Evolutionary conservation across 2,888 invertebrate species (phyloP).

Genomic region (Diaphora mendica): DNA sequence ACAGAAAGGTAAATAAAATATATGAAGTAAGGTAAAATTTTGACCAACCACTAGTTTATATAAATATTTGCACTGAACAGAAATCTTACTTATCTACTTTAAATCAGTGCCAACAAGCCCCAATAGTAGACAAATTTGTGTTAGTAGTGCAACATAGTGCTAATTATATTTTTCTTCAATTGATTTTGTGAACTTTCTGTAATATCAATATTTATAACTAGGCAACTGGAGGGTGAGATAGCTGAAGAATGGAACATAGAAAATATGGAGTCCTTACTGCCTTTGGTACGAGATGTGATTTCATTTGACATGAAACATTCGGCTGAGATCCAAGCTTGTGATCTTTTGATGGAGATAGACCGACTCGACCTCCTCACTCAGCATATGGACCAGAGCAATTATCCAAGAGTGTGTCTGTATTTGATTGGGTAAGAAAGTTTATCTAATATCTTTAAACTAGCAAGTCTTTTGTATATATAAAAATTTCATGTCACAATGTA

Average conservation of each 20-base stretch:
- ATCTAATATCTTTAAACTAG: background rate
- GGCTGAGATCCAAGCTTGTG: conserved; percentile 99
- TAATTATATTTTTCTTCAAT: background rate
- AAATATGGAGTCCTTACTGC: conserved; percentile 88
- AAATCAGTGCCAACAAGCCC: background rate
- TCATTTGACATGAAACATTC: conserved; percentile 98
- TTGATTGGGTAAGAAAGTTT: conserved; percentile 85
- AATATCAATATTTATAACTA: conserved; percentile 53
- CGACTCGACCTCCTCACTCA: conserved; percentile 93
- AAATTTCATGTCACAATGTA: too few relatives aligned
- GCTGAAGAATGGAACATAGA: conserved; percentile 92
- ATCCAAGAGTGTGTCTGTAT: conserved; percentile 97
- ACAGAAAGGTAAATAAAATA: too few relatives aligned
- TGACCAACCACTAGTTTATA: background rate
- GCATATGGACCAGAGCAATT: conserved; percentile 95
- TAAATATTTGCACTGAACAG: background rate
- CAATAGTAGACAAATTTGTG: background rate
- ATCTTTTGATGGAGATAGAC: conserved; percentile 99
- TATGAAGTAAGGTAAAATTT: too few relatives aligned
- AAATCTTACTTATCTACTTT: background rate
- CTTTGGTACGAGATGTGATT: conserved; percentile 94
- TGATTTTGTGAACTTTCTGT: background rate
- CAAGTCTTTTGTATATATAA: too few relatives aligned
- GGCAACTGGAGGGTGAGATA: conserved; percentile 96
- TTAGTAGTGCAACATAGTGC: background rate